Conservation (phyloP, 2,888 invertebrate species). For the Sepiola atlantica region DNA sequence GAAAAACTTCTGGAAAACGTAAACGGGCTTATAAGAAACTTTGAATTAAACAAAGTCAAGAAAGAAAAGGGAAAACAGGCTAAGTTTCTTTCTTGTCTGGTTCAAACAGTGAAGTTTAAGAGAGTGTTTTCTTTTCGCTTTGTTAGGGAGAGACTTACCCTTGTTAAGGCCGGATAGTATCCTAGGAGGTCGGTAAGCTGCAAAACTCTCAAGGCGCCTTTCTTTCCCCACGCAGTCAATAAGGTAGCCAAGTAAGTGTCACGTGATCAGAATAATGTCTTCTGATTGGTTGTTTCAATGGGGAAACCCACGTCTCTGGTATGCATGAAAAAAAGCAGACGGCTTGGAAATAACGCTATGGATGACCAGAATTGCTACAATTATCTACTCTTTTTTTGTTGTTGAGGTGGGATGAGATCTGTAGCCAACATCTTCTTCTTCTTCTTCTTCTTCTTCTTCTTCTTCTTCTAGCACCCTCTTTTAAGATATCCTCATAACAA, state of each 20-base stretch:
- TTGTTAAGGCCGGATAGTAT: constrained; percentile 35
- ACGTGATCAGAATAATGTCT: not conserved
- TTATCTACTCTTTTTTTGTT: not conserved
- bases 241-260: constrained; percentile 32
- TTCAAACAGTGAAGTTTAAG: too few species aligned
- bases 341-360: constrained; percentile 16
- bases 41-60: not conserved
- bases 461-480: too few species aligned
- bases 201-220: constrained; percentile 46
- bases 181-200: constrained; percentile 47
- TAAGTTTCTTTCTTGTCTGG: too few species aligned
- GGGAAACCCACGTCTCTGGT: constrained; percentile 1
- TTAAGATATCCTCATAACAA: too few species aligned
- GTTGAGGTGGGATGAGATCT: too few species aligned
- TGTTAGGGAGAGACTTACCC: constrained; percentile 35
- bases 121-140: not conserved
- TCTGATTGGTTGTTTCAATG: constrained; percentile 36
- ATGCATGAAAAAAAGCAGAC: not conserved
- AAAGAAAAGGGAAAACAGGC: not conserved
- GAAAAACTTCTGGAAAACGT: not conserved
- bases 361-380: not conserved
- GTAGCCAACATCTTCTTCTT: not conserved
- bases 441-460: not conserved
- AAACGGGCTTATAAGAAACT: not conserved
- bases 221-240: constrained; percentile 40